Conservation (phyloP, 2,113 vertebrate species). For the Panurus biarmicus region DNA sequence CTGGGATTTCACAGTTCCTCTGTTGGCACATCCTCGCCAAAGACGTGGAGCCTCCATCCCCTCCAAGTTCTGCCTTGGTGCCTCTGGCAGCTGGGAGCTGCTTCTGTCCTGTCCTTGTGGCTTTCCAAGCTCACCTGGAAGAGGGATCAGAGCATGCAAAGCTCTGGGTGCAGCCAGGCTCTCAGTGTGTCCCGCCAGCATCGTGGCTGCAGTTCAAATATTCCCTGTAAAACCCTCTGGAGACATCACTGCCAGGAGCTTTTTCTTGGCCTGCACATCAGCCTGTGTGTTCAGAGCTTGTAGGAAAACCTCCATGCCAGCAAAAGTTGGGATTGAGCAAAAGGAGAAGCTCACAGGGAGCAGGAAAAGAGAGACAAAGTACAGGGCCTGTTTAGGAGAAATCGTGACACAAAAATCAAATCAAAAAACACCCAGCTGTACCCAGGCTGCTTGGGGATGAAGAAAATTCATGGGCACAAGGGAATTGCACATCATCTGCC, state of each 20-base stretch:
- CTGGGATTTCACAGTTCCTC: neutral
- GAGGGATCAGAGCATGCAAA: neutral
- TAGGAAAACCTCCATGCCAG: neutral
- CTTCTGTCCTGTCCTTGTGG: neutral
- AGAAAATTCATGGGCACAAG: neutral
- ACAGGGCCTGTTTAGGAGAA: neutral
- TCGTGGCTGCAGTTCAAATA: neutral
- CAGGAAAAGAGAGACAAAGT: neutral
- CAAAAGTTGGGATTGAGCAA: neutral
- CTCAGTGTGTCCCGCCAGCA: neutral
- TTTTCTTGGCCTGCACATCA: neutral
- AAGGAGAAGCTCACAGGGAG: neutral
- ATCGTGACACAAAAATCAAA: neutral
- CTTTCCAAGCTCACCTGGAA: neutral
- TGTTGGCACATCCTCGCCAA: neutral
- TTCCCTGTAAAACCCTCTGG: neutral
- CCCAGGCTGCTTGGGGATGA: neutral
- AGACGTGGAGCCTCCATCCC: neutral
- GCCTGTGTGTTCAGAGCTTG: neutral
- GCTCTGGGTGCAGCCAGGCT: neutral
- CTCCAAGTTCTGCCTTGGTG: neutral
- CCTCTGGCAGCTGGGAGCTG: neutral
- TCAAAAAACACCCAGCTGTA: neutral
- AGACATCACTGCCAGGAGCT: neutral
- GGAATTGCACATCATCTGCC: neutral